phyloP scores from a whole-genome alignment of 1,140 invertebrate genomes.

The Drosophila carrolli region DNA sequence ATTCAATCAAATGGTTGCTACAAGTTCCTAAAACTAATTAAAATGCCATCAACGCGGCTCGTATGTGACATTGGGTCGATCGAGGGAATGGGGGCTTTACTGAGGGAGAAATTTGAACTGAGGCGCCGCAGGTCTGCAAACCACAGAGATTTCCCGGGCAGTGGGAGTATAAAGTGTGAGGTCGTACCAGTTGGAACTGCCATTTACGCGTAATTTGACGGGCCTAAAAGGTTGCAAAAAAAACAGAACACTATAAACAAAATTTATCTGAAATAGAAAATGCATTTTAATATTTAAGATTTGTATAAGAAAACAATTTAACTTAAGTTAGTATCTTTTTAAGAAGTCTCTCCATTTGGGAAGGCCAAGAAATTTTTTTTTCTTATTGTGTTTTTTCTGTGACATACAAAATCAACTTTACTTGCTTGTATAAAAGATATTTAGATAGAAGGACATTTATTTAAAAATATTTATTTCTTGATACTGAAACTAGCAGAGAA shows the following conservation, averaged over 20 bases:
- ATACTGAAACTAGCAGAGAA: too few relatives aligned
- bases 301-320: too few relatives aligned
- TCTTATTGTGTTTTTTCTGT: too few relatives aligned
- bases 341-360: too few relatives aligned
- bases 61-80: conserved; percentile 26
- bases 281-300: too few relatives aligned
- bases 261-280: neutral
- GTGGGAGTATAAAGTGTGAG: conserved; percentile 1
- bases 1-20: conserved; percentile 79
- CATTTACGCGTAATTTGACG: conserved; percentile 79
- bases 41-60: conserved; percentile 75
- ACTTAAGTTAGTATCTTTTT: too few relatives aligned
- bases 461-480: too few relatives aligned
- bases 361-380: too few relatives aligned
- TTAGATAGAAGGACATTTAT: too few relatives aligned
- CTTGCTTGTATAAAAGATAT: too few relatives aligned
- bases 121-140: conserved; percentile 54
- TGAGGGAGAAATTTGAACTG: conserved; percentile 5
- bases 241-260: neutral
- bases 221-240: conserved; percentile 59
- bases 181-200: conserved; percentile 58
- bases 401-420: too few relatives aligned
- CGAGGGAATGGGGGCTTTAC: conserved; percentile 9
- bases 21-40: conserved; percentile 82
- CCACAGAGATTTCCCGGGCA: conserved; percentile 24